phyloP scores from a whole-genome alignment of 1,140 invertebrate genomes.

The Ephestia elutella region DNA sequence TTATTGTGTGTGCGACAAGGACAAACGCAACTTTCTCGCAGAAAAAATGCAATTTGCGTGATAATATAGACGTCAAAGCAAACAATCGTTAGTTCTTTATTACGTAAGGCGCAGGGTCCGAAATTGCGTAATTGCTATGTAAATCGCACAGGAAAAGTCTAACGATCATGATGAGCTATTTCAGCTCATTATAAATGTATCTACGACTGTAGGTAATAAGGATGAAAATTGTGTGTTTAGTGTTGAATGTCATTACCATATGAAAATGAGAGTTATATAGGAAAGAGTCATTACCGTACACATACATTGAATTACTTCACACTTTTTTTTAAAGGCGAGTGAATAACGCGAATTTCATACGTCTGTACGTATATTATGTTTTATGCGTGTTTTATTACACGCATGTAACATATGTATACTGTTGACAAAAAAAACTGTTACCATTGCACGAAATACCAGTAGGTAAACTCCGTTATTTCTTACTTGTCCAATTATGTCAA shows the following conservation, averaged over 20 bases:
- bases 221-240: not conserved
- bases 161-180: not conserved
- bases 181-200: not conserved
- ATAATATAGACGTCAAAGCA: not conserved
- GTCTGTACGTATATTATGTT: too few species aligned
- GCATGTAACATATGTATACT: too few species aligned
- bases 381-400: too few species aligned
- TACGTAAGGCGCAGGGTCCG: not conserved
- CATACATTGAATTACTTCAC: not conserved
- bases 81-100: not conserved
- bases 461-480: too few species aligned
- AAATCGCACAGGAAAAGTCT: not conserved
- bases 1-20: not conserved
- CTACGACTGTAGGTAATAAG: not conserved
- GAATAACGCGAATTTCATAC: not conserved
- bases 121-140: not conserved
- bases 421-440: too few species aligned
- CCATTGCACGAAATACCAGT: too few species aligned
- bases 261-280: not conserved
- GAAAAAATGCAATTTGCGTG: constrained; percentile 3
- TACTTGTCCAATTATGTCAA: too few species aligned
- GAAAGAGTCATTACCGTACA: not conserved
- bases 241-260: not conserved
- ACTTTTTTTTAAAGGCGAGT: not conserved
- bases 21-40: not conserved